Conservation (phyloP, 2,113 vertebrate species). For the Nesospiza acunhae region DNA sequence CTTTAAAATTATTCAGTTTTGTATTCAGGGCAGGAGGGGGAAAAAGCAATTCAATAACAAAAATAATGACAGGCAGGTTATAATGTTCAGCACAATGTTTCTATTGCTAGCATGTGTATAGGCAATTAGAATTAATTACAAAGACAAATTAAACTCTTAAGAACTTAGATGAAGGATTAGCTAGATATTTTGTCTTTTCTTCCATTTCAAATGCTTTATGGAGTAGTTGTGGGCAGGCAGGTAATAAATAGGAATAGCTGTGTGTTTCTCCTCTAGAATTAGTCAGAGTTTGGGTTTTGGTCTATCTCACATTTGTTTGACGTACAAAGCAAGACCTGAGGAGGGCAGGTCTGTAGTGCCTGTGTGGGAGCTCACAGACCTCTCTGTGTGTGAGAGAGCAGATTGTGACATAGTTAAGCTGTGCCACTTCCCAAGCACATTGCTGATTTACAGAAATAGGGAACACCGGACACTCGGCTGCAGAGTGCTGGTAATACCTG, state of each 20-base stretch:
- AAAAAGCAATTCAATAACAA: neutral
- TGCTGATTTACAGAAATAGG: neutral
- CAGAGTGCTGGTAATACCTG: neutral
- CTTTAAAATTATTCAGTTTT: neutral
- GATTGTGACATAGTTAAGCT: neutral
- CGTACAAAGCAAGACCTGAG: neutral
- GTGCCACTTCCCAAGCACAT: neutral
- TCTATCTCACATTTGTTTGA: accelerated
- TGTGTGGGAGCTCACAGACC: neutral
- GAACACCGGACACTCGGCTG: accelerated
- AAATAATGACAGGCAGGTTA: neutral
- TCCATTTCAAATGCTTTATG: neutral
- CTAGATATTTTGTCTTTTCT: neutral
- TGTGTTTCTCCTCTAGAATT: neutral
- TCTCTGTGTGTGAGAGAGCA: neutral
- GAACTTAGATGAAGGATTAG: neutral
- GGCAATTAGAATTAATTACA: conserved; percentile 32
- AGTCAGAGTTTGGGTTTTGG: neutral
- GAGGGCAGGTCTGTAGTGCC: neutral
- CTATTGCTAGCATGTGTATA: neutral
- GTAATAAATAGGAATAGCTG: accelerated
- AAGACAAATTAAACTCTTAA: conserved; percentile 13
- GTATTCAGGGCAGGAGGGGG: neutral
- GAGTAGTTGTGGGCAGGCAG: neutral
- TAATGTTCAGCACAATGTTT: neutral